phyloP scores from a whole-genome alignment of 2,113 vertebrate genomes.

The Leptosomus discolor region DNA sequence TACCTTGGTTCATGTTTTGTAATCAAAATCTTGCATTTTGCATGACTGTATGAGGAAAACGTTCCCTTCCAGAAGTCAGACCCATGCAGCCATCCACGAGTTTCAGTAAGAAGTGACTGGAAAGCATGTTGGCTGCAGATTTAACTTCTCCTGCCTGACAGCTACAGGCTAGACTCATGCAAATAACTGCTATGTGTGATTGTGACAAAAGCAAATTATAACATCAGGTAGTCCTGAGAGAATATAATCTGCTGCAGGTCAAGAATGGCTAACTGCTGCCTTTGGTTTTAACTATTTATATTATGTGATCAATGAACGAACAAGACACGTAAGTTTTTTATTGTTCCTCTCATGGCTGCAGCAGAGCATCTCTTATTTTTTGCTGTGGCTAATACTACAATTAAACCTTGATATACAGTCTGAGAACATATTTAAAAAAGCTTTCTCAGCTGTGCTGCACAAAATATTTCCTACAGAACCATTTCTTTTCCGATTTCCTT shows the following conservation, averaged over 20 bases:
- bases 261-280: background rate
- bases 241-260: background rate
- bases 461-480: conserved; percentile 39
- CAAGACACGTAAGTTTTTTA: background rate
- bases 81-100: fast-evolving
- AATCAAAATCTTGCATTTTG: background rate
- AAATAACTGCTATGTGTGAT: background rate
- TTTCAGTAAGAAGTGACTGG: background rate
- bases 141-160: background rate
- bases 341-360: background rate
- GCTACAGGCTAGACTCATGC: background rate
- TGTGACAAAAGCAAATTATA: background rate
- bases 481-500: conserved; percentile 18
- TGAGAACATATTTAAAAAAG: background rate
- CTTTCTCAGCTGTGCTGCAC: background rate
- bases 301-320: background rate
- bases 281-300: background rate
- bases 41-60: background rate
- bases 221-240: background rate
- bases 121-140: fast-evolving
- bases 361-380: background rate
- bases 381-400: background rate
- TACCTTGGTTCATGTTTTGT: fast-evolving
- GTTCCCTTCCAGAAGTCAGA: background rate
- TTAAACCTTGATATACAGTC: background rate